Base-by-base conservation (phyloP, 1,140 invertebrate species). In the Anthonomus grandis region DNA sequence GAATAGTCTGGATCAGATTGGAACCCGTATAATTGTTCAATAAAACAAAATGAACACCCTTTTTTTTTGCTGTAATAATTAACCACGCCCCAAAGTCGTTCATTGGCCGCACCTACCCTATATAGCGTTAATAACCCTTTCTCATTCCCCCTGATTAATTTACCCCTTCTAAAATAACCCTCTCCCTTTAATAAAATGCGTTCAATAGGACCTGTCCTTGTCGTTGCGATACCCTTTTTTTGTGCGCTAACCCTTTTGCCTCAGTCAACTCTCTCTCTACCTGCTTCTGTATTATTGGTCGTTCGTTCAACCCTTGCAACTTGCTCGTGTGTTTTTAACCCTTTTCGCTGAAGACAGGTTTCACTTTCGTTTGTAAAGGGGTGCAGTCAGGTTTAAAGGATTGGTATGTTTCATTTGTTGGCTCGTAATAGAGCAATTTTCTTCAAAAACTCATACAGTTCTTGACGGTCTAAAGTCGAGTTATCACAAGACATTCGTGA, bases 341-440 rank as follows among this genome's bases (percentile, higher is more conserved):
- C 48, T 50, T 50, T n/a, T n/a, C n/a, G n/a, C n/a, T n/a, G n/a
- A n/a, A n/a, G n/a, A n/a, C n/a, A n/a, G n/a, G n/a, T n/a, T n/a
- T 50, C 48, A 50, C 48, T 50, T 36, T 50, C 48, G 36, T n/a
- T n/a, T n/a, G n/a, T n/a, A n/a, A 25, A 45, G 12, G 42, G 42
- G 31, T 34, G 31, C 31, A 12, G 31, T 12, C 15, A 10, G 31
- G 31, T 12, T 41, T 41, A 41, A 41, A 41, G 38, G 12, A 9
- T 41, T 41, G 27, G 6, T 31, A 31, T 31, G n/a, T n/a, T n/a
- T 31, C n/a, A n/a, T 31, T 6, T 31, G 27, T 31, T 31, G 27
- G 27, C n/a, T 31, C n/a, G n/a, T n/a, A n/a, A n/a, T n/a, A n/a
- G n/a, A n/a, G n/a, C n/a, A n/a, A n/a, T n/a, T n/a, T n/a, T n/a